These are phyloP conservation scores for Mesitornis unicolor DNA, from an alignment of 2,113 vertebrate genomes.

Conservation along the genomic window DNA sequence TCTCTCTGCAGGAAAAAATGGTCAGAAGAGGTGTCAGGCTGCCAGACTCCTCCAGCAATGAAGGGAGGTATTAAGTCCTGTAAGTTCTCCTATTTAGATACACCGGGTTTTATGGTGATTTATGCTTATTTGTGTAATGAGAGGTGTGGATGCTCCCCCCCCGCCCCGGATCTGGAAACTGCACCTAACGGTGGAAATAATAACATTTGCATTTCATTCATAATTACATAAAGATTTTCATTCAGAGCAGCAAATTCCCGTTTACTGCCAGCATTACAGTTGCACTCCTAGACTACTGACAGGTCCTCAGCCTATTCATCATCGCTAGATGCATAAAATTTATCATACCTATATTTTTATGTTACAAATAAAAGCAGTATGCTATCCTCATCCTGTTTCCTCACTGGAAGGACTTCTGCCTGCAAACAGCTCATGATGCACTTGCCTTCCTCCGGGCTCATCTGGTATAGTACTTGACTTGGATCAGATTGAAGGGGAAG, in stretches of 20 bases:
- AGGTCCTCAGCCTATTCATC: neutral
- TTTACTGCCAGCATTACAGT: neutral
- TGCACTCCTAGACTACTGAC: neutral
- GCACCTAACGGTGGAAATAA: neutral
- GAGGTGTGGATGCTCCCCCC: neutral
- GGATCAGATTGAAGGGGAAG: neutral
- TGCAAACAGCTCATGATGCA: accelerated
- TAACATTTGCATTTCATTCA: too few species aligned
- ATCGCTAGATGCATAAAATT: too few species aligned
- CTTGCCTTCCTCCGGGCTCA: neutral
- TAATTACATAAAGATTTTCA: too few species aligned
- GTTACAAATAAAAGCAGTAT: neutral
- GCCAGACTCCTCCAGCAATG: neutral
- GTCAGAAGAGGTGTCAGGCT: accelerated
- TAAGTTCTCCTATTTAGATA: accelerated
- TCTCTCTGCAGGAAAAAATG: neutral
- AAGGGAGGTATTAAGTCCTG: accelerated
- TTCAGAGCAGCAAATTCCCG: neutral
- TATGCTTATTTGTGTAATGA: neutral
- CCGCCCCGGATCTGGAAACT: neutral
- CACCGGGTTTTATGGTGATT: accelerated
- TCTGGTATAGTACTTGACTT: neutral
- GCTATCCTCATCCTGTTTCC: neutral
- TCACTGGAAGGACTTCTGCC: neutral
- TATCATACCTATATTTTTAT: accelerated